Evolutionary conservation across 1,140 invertebrate genomes (phyloP).

Genomic region (Pachypeltis micranthus): DNA sequence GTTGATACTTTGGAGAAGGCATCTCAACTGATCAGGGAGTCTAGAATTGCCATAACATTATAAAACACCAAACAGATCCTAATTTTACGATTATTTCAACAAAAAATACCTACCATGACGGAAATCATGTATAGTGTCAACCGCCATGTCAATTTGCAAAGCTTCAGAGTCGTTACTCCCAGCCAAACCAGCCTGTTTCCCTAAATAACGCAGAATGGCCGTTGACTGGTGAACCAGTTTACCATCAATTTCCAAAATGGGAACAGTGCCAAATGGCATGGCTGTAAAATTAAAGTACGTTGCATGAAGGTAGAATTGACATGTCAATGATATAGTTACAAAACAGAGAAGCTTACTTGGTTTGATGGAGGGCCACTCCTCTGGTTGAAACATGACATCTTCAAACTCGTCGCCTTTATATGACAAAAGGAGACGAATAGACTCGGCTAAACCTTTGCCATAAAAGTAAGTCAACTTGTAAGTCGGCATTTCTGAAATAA

Average conservation of each 20-base stretch:
- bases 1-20: too few relatives aligned
- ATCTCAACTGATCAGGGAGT: too few relatives aligned
- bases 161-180: conserved; percentile 45
- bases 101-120: conserved; percentile 33
- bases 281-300: too few relatives aligned
- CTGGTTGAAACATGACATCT: conserved; percentile 42
- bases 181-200: conserved; percentile 38
- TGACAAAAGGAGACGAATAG: conserved; percentile 50
- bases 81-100: too few relatives aligned
- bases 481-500: conserved; percentile 18
- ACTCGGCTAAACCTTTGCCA: conserved; percentile 50
- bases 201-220: conserved; percentile 43
- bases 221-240: conserved; percentile 38
- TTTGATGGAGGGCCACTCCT: conserved; percentile 39
- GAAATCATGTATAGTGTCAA: conserved; percentile 32
- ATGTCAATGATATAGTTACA: too few relatives aligned
- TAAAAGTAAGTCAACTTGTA: conserved; percentile 54
- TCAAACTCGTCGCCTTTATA: conserved; percentile 50
- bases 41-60: too few relatives aligned
- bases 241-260: conserved; percentile 44
- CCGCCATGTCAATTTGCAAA: too few relatives aligned
- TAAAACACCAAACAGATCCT: too few relatives aligned
- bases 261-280: conserved; percentile 43
- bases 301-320: too few relatives aligned
- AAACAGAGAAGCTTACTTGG: too few relatives aligned